Conservation (phyloP, 2,113 vertebrate species). For the Percopsis transmontana region DNA sequence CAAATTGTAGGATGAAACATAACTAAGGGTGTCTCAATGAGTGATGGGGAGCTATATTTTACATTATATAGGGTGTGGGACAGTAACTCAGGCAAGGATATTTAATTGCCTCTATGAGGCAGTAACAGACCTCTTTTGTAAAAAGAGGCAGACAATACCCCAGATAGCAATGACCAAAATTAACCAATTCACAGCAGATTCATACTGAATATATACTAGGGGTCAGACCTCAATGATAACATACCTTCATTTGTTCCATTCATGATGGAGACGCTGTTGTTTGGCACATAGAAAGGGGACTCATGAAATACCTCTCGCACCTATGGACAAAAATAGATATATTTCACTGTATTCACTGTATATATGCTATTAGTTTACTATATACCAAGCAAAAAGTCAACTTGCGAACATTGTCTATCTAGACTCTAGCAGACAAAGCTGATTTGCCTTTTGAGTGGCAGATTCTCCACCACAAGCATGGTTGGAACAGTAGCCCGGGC, state of each 20-base stretch:
- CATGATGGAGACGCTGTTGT: slow-evolving; percentile 92
- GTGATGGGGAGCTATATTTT: slow-evolving; percentile 57
- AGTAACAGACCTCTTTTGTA: slow-evolving; percentile 39
- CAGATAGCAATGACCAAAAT: background rate
- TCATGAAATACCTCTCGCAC: slow-evolving; percentile 87
- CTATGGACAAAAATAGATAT: slow-evolving; percentile 64
- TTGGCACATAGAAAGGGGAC: slow-evolving; percentile 93
- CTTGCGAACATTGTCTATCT: background rate
- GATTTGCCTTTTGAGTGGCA: slow-evolving; percentile 55
- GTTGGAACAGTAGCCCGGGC: slow-evolving; percentile 68
- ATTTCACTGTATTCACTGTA: background rate
- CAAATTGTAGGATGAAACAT: slow-evolving; percentile 51
- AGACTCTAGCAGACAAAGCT: slow-evolving; percentile 17
- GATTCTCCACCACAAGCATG: slow-evolving; percentile 61
- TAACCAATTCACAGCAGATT: background rate
- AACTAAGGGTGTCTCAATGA: slow-evolving; percentile 59
- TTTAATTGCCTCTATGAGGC: slow-evolving; percentile 55
- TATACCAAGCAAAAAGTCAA: background rate
- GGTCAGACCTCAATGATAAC: background rate
- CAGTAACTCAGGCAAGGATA: slow-evolving; percentile 45
- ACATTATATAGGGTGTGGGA: slow-evolving; percentile 66
- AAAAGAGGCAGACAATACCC: slow-evolving; percentile 14
- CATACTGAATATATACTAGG: background rate
- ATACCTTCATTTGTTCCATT: slow-evolving; percentile 93
- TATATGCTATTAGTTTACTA: background rate